Percentiles rank a stretch among this genome's conserved stretches.
These are phyloP conservation scores for Frankliniella fusca DNA, from an alignment of 2,888 invertebrate genomes.

Conservation along the genomic window DNA sequence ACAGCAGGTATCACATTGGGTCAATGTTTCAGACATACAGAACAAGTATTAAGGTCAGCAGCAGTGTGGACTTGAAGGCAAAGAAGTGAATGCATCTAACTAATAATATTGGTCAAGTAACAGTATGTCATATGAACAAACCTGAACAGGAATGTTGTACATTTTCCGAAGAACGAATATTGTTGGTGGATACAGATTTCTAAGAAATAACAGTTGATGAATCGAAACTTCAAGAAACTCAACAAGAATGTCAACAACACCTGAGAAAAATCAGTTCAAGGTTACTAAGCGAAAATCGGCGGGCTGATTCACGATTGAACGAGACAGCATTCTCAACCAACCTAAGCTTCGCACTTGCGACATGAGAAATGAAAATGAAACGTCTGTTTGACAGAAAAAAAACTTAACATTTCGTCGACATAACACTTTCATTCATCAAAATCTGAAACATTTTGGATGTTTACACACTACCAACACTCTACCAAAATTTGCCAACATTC, in stretches of 20 bases:
- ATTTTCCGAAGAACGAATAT: conserved; percentile 61
- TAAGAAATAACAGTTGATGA: conserved; percentile 58
- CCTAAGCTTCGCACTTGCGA: no score
- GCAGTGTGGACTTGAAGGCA: no score
- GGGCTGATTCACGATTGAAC: no score
- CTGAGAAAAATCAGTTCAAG: conserved; percentile 42
- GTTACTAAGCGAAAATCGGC: background rate
- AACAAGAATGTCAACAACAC: conserved; percentile 55
- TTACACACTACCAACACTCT: no score
- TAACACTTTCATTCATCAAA: no score
- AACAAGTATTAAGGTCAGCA: background rate
- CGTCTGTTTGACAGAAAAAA: no score
- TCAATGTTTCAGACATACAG: background rate
- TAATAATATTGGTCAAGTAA: background rate
- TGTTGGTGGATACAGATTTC: conserved; percentile 60
- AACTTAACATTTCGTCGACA: no score
- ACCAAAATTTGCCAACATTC: no score
- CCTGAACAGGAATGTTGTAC: conserved; percentile 58
- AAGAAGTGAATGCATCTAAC: no score
- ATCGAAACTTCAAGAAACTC: conserved; percentile 65
- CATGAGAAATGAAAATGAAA: no score
- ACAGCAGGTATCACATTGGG: background rate
- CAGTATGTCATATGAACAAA: conserved; percentile 38
- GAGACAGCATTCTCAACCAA: no score
- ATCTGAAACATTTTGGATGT: no score